phyloP scores from a whole-genome alignment of 2,113 vertebrate species.

The Elephantulus edwardii region DNA sequence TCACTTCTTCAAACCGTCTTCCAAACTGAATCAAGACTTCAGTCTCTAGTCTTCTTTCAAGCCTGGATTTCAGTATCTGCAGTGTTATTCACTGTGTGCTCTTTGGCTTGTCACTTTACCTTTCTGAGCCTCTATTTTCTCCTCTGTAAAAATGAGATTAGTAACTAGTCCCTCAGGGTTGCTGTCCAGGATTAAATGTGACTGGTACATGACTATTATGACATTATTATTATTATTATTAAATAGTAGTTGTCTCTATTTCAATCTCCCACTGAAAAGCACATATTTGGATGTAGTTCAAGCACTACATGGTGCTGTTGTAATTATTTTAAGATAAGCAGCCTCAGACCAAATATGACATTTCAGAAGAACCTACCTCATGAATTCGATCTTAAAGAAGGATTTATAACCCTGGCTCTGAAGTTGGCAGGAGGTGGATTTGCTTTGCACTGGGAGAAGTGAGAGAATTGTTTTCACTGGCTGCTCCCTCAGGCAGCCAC shows the following conservation, averaged over 20 bases:
- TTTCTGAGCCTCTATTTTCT: background rate
- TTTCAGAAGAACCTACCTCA: background rate
- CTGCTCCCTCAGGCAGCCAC: conserved; percentile 40
- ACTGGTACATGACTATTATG: background rate
- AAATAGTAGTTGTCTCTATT: background rate
- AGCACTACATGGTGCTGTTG: background rate
- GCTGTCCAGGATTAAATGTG: background rate
- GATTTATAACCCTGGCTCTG: background rate
- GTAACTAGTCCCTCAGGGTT: background rate
- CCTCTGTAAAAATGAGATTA: background rate
- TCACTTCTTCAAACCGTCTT: background rate
- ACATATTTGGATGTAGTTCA: background rate
- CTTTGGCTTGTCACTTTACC: background rate
- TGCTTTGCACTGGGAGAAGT: background rate
- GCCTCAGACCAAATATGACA: background rate
- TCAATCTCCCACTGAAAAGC: background rate
- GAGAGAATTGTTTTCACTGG: conserved; percentile 55
- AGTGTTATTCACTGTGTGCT: background rate
- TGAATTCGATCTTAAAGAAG: background rate
- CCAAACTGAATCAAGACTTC: background rate
- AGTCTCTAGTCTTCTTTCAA: background rate
- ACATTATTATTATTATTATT: background rate
- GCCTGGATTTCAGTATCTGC: background rate
- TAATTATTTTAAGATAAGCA: background rate
- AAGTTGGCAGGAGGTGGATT: background rate